Conservation (phyloP, 2,888 invertebrate genomes). For the Campoplex nolae region DNA sequence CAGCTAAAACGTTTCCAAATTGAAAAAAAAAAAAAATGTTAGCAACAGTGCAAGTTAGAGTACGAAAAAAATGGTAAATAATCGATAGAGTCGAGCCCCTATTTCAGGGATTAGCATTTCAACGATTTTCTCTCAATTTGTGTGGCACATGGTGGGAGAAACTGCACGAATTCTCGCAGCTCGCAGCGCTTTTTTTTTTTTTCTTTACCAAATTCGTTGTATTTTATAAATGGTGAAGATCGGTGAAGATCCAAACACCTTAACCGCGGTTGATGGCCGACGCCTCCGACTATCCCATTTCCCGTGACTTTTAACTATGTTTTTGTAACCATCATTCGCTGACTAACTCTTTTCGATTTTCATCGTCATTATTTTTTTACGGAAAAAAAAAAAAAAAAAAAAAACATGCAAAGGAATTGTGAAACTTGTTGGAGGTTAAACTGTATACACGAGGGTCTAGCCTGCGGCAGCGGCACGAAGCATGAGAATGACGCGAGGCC, state of each 20-base stretch:
- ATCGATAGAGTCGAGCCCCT: background rate
- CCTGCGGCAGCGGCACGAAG: constrained; percentile 55
- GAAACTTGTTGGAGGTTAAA: constrained; percentile 19
- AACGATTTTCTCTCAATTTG: background rate
- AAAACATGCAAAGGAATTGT: background rate
- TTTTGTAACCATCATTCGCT: background rate
- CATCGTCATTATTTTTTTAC: background rate
- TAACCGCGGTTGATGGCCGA: too few relatives aligned
- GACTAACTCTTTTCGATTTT: background rate
- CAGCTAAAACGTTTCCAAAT: background rate
- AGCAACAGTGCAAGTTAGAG: background rate
- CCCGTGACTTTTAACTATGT: background rate
- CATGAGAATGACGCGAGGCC: constrained; percentile 62
- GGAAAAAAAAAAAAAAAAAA: background rate
- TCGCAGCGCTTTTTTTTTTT: too few relatives aligned
- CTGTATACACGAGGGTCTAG: constrained; percentile 43
- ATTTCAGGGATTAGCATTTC: background rate
- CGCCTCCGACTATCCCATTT: background rate
- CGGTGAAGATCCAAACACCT: background rate
- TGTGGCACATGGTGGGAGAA: constrained; percentile 2
- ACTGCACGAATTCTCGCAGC: background rate
- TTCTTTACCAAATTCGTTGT: background rate
- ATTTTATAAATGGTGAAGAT: background rate
- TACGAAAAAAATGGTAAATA: background rate
- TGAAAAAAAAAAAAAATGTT: background rate